phyloP scores from a whole-genome alignment of 2,113 vertebrate genomes.

The Solenodon paradoxus region DNA sequence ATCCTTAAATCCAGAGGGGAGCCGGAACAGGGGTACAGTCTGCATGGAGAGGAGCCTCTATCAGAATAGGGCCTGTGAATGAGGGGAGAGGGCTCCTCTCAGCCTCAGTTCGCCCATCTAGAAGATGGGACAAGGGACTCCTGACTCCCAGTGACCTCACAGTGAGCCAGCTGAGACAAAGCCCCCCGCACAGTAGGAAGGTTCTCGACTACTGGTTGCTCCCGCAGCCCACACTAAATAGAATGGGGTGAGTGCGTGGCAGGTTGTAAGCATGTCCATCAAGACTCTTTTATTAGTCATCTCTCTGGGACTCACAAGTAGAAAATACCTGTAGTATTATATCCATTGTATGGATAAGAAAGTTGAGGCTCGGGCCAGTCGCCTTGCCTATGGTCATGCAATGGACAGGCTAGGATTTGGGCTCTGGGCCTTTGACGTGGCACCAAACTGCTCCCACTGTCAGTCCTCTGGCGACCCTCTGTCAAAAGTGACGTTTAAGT shows the following conservation, averaged over 20 bases:
- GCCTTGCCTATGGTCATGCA: neutral
- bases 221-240: neutral
- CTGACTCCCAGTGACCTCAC: neutral
- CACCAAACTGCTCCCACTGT: neutral
- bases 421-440: neutral
- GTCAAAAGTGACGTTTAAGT: neutral
- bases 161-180: neutral
- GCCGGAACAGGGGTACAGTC: neutral
- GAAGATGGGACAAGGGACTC: neutral
- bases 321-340: neutral
- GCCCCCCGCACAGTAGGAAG: neutral
- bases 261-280: neutral
- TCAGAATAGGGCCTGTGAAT: neutral
- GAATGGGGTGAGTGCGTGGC: rapidly evolving
- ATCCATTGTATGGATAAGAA: neutral
- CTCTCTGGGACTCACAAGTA: neutral
- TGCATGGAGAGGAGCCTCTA: neutral
- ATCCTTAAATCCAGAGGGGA: neutral
- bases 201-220: neutral
- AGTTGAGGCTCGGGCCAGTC: neutral
- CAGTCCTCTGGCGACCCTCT: neutral
- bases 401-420: neutral
- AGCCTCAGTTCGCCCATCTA: neutral
- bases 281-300: neutral
- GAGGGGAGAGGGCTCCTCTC: neutral